phyloP scores from a whole-genome alignment of 2,113 vertebrate species.

The Channa argus region DNA sequence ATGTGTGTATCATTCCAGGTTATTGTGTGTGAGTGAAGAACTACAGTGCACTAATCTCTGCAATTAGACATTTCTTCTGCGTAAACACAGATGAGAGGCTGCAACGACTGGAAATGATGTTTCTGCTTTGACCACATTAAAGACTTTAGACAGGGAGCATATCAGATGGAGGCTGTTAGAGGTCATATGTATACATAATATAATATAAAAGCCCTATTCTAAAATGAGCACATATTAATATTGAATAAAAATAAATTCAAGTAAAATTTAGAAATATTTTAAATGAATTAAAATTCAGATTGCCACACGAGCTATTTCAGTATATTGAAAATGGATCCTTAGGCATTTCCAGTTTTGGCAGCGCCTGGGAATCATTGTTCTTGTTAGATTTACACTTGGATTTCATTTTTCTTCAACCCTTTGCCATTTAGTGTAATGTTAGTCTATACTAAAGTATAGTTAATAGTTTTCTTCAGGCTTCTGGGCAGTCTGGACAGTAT shows the following conservation, averaged over 20 bases:
- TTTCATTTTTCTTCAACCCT: too few species aligned
- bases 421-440: too few species aligned
- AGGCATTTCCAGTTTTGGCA: background rate
- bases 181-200: too few species aligned
- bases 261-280: background rate
- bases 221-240: too few species aligned
- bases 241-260: too few species aligned
- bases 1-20: constrained; percentile 10
- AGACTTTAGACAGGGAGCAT: background rate
- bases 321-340: background rate
- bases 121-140: background rate
- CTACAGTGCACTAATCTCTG: constrained; percentile 19
- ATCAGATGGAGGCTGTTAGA: constrained; percentile 1
- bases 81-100: background rate
- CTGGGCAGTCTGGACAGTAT: too few species aligned
- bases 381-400: too few species aligned
- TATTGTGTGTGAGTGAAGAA: constrained; percentile 30
- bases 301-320: too few species aligned
- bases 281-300: background rate
- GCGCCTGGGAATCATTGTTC: too few species aligned
- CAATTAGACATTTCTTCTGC: constrained; percentile 37
- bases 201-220: too few species aligned
- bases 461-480: too few species aligned
- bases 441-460: too few species aligned
- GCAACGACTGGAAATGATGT: background rate